Percentiles rank a stretch among this genome's conserved stretches.
phyloP scores from a whole-genome alignment of 2,113 vertebrate species.

The Oplegnathus fasciatus region DNA sequence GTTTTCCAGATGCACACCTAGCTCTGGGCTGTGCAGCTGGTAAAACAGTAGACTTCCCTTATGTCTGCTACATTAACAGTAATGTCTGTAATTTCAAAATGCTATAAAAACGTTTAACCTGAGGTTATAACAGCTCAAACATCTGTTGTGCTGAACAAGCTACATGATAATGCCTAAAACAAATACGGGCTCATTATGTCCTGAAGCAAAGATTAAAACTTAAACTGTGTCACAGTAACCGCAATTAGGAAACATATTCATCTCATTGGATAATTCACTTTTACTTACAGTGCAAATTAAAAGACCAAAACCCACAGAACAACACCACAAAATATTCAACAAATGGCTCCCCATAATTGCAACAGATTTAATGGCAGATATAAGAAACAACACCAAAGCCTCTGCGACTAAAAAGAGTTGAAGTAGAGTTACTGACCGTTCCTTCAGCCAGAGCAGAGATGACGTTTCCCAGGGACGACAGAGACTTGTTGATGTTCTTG shows the following conservation, averaged over 20 bases:
- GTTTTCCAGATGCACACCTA: constrained; percentile 19
- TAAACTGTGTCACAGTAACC: background rate
- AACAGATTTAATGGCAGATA: background rate
- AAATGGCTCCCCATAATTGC: background rate
- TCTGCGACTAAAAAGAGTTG: background rate
- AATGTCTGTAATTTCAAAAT: constrained; percentile 12
- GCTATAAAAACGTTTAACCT: background rate
- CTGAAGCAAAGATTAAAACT: background rate
- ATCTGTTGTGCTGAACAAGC: background rate
- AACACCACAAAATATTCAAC: background rate
- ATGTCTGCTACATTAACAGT: constrained; percentile 6
- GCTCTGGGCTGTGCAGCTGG: constrained; percentile 37
- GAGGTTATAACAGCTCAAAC: constrained; percentile 23
- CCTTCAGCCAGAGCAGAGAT: constrained; percentile 97
- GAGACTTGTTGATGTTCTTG: constrained; percentile 99
- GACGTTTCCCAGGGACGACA: constrained; percentile 97
- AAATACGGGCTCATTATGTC: constrained; percentile 7
- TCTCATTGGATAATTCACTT: background rate
- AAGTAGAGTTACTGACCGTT: constrained; percentile 86
- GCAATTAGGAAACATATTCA: background rate
- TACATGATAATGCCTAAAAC: background rate
- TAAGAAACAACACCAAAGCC: background rate
- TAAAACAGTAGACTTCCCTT: background rate
- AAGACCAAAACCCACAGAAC: background rate
- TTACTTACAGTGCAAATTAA: background rate